A percentile compares a stretch with the other conserved stretches of the same genome.
phyloP scores from a whole-genome alignment of 2,113 vertebrate species.

The Actenoides lindsayi region DNA sequence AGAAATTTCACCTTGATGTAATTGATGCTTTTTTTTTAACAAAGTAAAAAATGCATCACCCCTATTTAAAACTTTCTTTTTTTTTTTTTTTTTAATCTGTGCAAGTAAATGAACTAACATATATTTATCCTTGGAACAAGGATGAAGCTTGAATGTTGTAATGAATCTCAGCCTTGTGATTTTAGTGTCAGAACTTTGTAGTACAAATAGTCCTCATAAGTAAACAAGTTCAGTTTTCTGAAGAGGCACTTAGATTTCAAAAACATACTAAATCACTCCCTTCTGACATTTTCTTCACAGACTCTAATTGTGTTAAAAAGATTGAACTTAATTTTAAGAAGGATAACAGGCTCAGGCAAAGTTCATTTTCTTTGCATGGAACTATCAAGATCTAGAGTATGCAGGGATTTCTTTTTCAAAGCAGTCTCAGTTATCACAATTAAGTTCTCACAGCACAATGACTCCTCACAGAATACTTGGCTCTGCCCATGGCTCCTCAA shows the following conservation, averaged over 20 bases:
- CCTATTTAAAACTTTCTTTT: neutral
- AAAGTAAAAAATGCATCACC: neutral
- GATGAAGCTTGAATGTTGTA: neutral
- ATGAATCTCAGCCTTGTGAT: neutral
- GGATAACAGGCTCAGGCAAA: neutral
- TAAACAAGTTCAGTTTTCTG: neutral
- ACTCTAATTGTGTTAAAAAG: neutral
- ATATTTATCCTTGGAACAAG: neutral
- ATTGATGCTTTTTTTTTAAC: neutral
- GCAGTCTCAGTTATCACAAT: neutral
- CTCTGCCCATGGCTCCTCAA: neutral
- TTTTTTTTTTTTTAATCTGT: neutral
- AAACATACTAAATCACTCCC: neutral
- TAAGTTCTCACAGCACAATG: neutral
- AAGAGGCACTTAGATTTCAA: neutral
- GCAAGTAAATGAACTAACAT: neutral
- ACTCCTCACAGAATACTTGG: neutral
- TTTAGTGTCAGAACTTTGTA: neutral
- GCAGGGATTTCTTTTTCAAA: neutral
- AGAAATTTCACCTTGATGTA: neutral
- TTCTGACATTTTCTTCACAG: neutral
- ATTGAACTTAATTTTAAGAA: neutral
- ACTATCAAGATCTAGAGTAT: neutral
- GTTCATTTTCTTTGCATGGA: neutral
- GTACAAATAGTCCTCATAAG: neutral